A percentile compares a stretch with the other conserved stretches of the same genome.
Evolutionary conservation across 2,113 vertebrate genomes (phyloP).

Genomic region (Thermophis baileyi): DNA sequence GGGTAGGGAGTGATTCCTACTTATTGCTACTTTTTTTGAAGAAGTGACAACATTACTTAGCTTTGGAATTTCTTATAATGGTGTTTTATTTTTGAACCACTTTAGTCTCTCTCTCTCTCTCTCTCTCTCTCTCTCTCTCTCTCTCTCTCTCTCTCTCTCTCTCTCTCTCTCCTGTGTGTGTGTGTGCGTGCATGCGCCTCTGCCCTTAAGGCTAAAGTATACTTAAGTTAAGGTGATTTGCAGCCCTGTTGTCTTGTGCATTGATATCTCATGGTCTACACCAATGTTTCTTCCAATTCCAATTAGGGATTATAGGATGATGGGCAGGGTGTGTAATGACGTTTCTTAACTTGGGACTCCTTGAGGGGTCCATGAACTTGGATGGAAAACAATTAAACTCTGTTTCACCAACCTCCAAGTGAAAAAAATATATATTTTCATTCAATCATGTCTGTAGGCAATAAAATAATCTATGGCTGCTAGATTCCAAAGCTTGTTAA

Average conservation of each 20-base stretch:
- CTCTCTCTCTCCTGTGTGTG: background rate
- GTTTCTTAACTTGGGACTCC: background rate
- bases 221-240: background rate
- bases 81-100: too few species aligned
- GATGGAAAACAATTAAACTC: background rate
- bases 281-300: background rate
- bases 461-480: background rate
- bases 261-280: background rate
- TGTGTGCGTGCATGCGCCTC: background rate
- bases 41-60: too few species aligned
- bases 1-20: too few species aligned
- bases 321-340: background rate
- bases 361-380: background rate
- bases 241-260: background rate
- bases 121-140: too few species aligned
- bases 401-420: background rate
- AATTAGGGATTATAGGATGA: background rate
- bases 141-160: too few species aligned
- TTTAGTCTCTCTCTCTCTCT: too few species aligned
- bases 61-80: too few species aligned
- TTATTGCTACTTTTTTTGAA: too few species aligned
- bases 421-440: background rate
- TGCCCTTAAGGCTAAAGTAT: background rate
- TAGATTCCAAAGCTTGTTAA: background rate
- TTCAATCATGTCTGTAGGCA: background rate